Base-by-base conservation (phyloP, 2,113 vertebrate species). In the Ifrita kowaldi region DNA sequence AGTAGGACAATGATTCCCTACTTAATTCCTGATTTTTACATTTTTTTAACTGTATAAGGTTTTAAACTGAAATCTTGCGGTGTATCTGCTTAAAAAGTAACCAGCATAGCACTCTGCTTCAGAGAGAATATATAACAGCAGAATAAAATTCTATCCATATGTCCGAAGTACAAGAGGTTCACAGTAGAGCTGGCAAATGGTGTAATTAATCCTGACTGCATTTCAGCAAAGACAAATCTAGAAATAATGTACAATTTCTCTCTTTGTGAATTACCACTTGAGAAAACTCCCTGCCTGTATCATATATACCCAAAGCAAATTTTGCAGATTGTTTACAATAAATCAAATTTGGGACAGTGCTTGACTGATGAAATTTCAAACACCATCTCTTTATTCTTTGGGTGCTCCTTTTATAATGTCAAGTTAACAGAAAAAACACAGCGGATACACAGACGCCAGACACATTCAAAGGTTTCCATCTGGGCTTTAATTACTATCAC, bases 351-450 rank as follows among this genome's bases (percentile, higher is more conserved):
- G 91, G 89, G 92, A 91, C 76, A 77, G 60, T 74, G n/a, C 84
- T 96, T 96, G 90, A 97, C 86, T 91, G 95, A 97, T 94, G 94
- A 96, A 96, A 95, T 96, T 96, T 97, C 95, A 96, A 95, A 93
- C 75, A 96, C 62, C 67, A 76, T 73, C 82, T 96, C 86, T 95
- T 95, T 89, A 90, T 86, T 94, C 94, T 96, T 93, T 87, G 83
- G 84, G 91, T 85, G 85, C 95, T 94, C 57, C 91, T 94, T 96
- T 94, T 80, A 97, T 95, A 95, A 96, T 91, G 95, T 93, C 96
- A 97, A 96, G 92, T 95, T 93, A 96, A 95, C 89, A 95, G 73
- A 83, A 94, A 95, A 94, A 96, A 91, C 78, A 76, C 76, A 84
- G 87, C 20, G 28, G 87, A 93, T 93, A 67, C 65, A 84, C 74